Percentiles rank a stretch among this genome's conserved stretches.
phyloP scores from a whole-genome alignment of 2,113 vertebrate species.

The Theristicus caerulescens region DNA sequence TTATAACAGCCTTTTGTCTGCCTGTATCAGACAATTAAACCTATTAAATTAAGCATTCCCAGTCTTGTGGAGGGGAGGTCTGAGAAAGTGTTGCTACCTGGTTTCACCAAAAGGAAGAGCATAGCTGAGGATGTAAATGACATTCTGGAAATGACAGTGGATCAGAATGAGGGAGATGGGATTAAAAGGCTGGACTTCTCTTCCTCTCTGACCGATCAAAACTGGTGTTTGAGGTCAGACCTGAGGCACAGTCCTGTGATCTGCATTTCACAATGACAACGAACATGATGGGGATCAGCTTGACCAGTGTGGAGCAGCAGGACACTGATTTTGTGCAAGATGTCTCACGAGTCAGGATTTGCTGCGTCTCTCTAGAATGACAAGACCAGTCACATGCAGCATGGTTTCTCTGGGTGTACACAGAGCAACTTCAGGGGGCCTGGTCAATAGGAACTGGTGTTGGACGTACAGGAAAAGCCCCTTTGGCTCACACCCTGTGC shows the following conservation, averaged over 20 bases:
- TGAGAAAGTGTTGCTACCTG: background rate
- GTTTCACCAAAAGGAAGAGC: background rate
- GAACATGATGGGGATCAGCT: background rate
- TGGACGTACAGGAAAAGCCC: background rate
- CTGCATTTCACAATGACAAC: background rate
- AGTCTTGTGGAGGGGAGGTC: background rate
- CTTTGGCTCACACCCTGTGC: background rate
- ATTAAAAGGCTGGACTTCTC: background rate
- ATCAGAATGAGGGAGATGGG: background rate
- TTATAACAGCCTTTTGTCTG: background rate
- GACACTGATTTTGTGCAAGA: background rate
- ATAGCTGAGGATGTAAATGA: background rate
- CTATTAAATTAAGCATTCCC: background rate
- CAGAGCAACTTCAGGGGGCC: background rate
- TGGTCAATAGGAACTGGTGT: background rate
- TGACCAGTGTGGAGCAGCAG: background rate
- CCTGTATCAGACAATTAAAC: background rate
- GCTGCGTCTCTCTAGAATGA: background rate
- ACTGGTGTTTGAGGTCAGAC: background rate
- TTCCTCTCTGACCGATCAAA: background rate
- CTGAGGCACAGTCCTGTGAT: background rate
- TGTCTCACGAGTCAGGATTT: background rate
- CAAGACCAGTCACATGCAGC: background rate
- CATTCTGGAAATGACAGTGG: background rate
- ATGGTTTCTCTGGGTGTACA: background rate